A percentile compares a stretch with the other conserved stretches of the same genome.
phyloP scores from a whole-genome alignment of 2,888 invertebrate species.

The Minunthozetes semirufus region DNA sequence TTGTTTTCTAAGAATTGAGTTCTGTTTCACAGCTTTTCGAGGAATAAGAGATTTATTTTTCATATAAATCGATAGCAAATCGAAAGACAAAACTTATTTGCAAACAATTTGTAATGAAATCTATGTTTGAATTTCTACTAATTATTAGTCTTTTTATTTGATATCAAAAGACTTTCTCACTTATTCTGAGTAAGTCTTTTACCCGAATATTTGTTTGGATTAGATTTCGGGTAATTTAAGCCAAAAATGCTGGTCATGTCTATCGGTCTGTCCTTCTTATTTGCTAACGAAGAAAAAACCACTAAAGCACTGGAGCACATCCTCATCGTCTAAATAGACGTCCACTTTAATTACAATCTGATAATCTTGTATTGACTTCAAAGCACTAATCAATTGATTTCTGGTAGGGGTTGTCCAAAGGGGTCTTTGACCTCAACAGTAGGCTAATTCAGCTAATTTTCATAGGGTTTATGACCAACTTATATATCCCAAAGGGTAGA shows the following conservation, averaged over 20 bases:
- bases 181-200: not conserved
- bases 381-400: not conserved
- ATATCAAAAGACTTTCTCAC: not conserved
- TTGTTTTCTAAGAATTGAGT: no score
- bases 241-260: conserved; percentile 7
- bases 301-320: conserved; percentile 1
- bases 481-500: no score
- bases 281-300: not conserved
- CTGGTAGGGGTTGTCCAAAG: no score
- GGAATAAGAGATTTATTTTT: no score
- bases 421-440: no score
- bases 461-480: no score
- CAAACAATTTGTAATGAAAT: no score
- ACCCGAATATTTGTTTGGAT: not conserved
- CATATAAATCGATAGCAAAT: no score
- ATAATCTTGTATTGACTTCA: not conserved
- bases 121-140: no score
- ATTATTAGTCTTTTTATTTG: not conserved
- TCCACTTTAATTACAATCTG: conserved; percentile 16
- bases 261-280: not conserved
- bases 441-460: no score
- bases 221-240: not conserved
- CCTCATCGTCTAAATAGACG: not conserved
- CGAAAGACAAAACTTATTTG: no score
- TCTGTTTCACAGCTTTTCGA: no score